Conservation (phyloP, 2,888 invertebrate genomes). For the Rhopalosiphum nymphaeae region DNA sequence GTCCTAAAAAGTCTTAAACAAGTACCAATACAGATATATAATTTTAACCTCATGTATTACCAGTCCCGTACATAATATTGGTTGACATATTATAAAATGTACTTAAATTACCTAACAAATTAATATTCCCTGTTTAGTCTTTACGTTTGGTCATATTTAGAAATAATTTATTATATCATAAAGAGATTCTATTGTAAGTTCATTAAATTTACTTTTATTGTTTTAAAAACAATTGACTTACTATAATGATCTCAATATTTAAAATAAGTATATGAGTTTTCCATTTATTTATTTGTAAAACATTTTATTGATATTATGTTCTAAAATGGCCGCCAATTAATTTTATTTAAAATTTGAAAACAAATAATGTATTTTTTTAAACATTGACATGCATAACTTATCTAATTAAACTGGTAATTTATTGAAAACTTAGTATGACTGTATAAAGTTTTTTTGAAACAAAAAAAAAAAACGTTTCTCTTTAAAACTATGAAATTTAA, state of each 20-base stretch:
- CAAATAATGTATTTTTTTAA: background rate
- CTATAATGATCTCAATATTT: no score
- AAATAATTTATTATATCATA: background rate
- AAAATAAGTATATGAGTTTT: background rate
- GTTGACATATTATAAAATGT: no score
- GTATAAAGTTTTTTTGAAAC: background rate
- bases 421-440: background rate
- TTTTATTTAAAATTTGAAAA: background rate
- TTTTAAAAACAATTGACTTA: background rate
- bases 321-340: background rate
- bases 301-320: background rate
- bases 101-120: background rate
- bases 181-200: background rate
- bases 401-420: background rate
- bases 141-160: background rate
- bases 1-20: background rate
- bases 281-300: background rate
- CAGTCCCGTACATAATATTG: background rate
- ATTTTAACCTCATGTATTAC: background rate
- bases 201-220: background rate
- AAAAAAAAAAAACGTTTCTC: background rate
- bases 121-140: background rate
- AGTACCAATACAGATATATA: background rate
- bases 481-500: background rate
- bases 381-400: background rate